A percentile compares a stretch with the other conserved stretches of the same genome.
Conservation (phyloP, 1,140 invertebrate species). For the Trypoxylus dichotomus region DNA sequence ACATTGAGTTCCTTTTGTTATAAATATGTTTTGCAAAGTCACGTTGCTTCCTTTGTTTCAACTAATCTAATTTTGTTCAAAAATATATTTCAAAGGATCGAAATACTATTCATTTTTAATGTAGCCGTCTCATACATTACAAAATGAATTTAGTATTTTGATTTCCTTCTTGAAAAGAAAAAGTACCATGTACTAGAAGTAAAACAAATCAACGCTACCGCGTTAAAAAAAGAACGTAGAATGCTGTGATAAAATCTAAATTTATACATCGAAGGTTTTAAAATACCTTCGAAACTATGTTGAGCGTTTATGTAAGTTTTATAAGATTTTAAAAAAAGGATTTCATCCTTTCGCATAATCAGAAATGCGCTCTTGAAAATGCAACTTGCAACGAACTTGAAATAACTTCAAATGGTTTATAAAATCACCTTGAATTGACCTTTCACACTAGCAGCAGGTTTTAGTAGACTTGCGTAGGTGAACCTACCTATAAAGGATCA, state of each 20-base stretch:
- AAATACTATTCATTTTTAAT: slow-evolving; percentile 5
- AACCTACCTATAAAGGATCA: slow-evolving; percentile 12
- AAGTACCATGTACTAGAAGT: not conserved
- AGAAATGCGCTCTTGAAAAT: slow-evolving; percentile 13
- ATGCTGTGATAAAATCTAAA: not conserved
- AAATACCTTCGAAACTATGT: not conserved
- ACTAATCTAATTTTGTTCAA: not conserved
- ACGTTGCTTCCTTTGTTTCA: too few species aligned
- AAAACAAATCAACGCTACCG: not conserved
- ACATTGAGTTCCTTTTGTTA: too few species aligned
- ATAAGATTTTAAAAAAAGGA: not conserved
- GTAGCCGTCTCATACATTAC: not conserved
- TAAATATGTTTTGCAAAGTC: too few species aligned
- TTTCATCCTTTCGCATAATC: not conserved
- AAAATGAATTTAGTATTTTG: slow-evolving; percentile 9
- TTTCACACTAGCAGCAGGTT: not conserved
- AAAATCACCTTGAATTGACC: slow-evolving; percentile 15
- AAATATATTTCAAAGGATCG: too few species aligned
- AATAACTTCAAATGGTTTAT: slow-evolving; percentile 14
- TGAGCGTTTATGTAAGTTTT: not conserved
- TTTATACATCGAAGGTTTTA: not conserved
- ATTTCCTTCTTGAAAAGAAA: not conserved
- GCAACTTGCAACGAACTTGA: slow-evolving; percentile 8
- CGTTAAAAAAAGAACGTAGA: not conserved
- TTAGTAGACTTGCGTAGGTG: slow-evolving; percentile 15